Conservation (phyloP, 2,113 vertebrate species). For the Tachycineta bicolor region DNA sequence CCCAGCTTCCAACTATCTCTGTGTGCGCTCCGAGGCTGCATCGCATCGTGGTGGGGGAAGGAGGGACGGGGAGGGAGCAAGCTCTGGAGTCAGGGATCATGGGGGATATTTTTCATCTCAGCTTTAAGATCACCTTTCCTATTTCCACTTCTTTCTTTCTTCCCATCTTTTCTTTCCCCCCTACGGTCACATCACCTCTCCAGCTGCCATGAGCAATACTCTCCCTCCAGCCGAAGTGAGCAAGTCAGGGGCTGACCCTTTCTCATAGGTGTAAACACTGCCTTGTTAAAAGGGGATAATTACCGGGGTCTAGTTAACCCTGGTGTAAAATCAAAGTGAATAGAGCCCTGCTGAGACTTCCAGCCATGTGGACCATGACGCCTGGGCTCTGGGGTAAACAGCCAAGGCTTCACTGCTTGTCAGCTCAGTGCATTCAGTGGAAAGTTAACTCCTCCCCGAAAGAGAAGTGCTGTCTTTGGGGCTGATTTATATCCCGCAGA, state of each 20-base stretch:
- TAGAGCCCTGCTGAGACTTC: constrained; percentile 24
- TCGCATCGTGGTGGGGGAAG: background rate
- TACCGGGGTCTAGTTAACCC: constrained; percentile 50
- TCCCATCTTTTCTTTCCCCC: background rate
- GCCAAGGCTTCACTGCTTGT: constrained; percentile 26
- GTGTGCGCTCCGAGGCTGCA: background rate
- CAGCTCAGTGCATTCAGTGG: constrained; percentile 32
- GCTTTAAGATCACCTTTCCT: constrained; percentile 51
- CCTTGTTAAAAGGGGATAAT: constrained; percentile 68
- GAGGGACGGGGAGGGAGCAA: background rate
- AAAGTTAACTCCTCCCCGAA: constrained; percentile 26
- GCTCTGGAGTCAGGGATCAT: background rate
- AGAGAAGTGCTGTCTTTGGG: background rate
- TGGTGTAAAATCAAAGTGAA: constrained; percentile 68
- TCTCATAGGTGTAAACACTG: constrained; percentile 54
- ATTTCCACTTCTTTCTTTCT: background rate
- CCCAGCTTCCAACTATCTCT: background rate
- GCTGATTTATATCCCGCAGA: background rate
- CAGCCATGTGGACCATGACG: constrained; percentile 20
- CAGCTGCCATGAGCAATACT: constrained; percentile 41
- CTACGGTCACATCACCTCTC: background rate
- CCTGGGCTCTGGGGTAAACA: constrained; percentile 24
- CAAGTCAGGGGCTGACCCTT: constrained; percentile 42
- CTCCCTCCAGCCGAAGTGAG: background rate
- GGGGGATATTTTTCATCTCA: constrained; percentile 20